Evolutionary conservation across 2,797 vertebrate genomes (phyloP).

Genomic region (Thamnophis elegans): DNA sequence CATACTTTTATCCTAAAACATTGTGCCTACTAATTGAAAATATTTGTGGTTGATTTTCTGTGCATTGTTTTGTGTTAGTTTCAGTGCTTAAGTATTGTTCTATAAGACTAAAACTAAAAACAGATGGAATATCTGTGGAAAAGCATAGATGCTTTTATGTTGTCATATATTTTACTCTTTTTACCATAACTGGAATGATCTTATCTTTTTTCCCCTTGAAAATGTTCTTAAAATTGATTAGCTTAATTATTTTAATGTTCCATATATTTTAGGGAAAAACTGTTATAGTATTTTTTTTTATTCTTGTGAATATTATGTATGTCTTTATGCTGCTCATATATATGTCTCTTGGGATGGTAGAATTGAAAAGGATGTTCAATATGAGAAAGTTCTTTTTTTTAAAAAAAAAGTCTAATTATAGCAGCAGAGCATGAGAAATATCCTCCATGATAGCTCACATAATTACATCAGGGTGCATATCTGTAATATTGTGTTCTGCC

Average conservation of each 20-base stretch:
- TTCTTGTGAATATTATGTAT: neutral
- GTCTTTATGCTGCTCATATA: neutral
- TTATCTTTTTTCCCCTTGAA: neutral
- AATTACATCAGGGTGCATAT: conserved; percentile 2
- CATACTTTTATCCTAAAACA: neutral
- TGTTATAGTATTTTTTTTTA: neutral
- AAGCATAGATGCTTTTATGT: neutral
- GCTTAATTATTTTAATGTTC: neutral
- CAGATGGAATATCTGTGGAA: neutral
- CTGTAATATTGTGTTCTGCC: neutral
- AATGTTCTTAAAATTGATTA: neutral
- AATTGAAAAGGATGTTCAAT: neutral
- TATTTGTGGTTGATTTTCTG: neutral
- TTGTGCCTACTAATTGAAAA: neutral
- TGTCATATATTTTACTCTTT: conserved; percentile 18
- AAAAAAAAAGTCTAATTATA: fast-evolving
- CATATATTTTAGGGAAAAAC: neutral
- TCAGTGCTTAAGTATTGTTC: neutral
- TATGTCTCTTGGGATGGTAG: neutral
- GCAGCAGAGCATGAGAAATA: neutral
- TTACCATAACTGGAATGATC: conserved; percentile 3
- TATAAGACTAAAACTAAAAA: neutral
- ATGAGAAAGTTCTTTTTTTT: neutral
- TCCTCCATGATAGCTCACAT: neutral
- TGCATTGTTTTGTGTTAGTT: neutral